Evolutionary conservation across 2,888 invertebrate species (phyloP), one percentile per base, ranked within the genome.

Genomic region (Lymantria monacha): DNA sequence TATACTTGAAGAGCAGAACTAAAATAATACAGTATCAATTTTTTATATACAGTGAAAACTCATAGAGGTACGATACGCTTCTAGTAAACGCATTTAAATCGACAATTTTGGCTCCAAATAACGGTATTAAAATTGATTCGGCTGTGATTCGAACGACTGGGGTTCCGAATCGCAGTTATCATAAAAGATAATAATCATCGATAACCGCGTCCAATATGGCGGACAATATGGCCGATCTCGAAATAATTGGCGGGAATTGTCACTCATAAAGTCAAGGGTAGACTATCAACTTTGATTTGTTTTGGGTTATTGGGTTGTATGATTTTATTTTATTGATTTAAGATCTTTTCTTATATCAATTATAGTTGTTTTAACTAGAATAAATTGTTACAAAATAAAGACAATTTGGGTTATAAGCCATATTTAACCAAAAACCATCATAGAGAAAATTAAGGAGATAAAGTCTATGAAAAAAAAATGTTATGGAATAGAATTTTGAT

Each of bases 181-280:
- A 69, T 77, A 74, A 76, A 75, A 74, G 76, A 76, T 78, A 74
- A 77, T 76, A 76, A 76, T 76, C 67, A 51, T 46, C 63, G 66
- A 74, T 74, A 69, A 66, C 72, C 58, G 52, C 64, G 50, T 54
- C 56, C 70, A 70, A 69, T 56, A 69, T 70, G 72, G 71, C 64
- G 62, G 55, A 46, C 60, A 60, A 62, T 48, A 62, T 64, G 63
- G 66, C 63, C 53, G 66, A 61, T 44, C 46, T 51, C 48, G 48
- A 63, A 68, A 75, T 74, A 74, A 76, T 75, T 72, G 72, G 66
- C 64, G 66, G 63, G 69, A 72, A 68, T 52, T 54, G 59, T 59
- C 57, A 55, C 52, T 42, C 43, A 49, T 53, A 54, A 55, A 61
- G 49, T 51, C 40, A 46, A 42, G 14, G 5, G 48, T 15, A 12